Evolutionary conservation across 2,888 invertebrate species (phyloP), one percentile per base, ranked within the genome.

Genomic region (Laothoe populi): DNA sequence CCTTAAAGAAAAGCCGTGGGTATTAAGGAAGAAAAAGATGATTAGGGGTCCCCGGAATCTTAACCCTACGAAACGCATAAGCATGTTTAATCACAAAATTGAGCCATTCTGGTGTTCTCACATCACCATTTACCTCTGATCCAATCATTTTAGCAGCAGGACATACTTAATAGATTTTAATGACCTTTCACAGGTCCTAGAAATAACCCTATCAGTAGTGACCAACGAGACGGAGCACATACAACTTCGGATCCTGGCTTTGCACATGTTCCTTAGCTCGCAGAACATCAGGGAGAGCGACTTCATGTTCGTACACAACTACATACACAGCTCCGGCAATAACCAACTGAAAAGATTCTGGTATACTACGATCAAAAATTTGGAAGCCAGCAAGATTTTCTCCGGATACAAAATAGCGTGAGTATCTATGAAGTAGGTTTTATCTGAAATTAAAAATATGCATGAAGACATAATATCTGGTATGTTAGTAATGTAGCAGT

Each of bases 311-410:
- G 88, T 96, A 2, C 95, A 95, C 75, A 95, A 95, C 81, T 95
- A 95, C 68, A 95, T 96, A 73, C 93, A 92, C 69, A 89, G 86
- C 10, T 95, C 95, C 65, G 92, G 92, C 0, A 94, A 94, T 72
- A 93, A 93, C 4, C 96, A 96, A 73, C 84, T 96, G 67, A 95
- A 95, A 67, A 93, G 96, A 68, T 96, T 94, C 81, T 96, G 95
- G 91, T 95, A 95, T 65, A 95, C 96, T 0, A 95, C 95, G 0
- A 87, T 96, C 31, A 95, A 95, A 66, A 96, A 95, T 61, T 87
- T 96, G 76, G 94, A 95, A 61, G 93, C 93, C 48, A 95, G 95
- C 0, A 94, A 94, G 62, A 79, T 81, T 1, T 95, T 94, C 74
- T 95, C 95, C 0, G 96, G 95, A 64, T 96, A 95, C 73, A 91